Percentiles rank a stretch among this genome's conserved stretches.
Evolutionary conservation across 2,113 vertebrate genomes (phyloP).

Genomic region (Toxotes jaculatrix): DNA sequence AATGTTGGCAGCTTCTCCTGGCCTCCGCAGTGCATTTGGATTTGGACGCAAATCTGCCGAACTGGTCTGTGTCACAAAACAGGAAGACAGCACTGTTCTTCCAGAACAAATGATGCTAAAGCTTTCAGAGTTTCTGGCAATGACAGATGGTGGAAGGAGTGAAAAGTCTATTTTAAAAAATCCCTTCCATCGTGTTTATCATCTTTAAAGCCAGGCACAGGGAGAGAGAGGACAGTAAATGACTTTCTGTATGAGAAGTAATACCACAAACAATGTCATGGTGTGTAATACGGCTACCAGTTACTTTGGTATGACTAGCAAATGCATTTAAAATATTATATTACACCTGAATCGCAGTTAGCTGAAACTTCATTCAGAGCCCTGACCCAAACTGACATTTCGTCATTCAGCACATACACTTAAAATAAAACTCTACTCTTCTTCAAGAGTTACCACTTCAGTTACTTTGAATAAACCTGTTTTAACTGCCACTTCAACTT

Average conservation of each 20-base stretch:
- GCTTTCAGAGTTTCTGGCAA: conserved; percentile 26
- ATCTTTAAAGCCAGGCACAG: neutral
- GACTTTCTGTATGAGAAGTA: conserved; percentile 9
- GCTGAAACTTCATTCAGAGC: neutral
- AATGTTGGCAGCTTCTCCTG: conserved; percentile 28
- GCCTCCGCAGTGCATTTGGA: conserved; percentile 29
- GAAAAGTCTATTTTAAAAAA: conserved; percentile 36
- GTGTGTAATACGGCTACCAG: neutral
- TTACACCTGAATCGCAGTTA: neutral
- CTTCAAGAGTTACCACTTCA: neutral
- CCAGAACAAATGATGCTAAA: conserved; percentile 44
- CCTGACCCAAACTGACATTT: no score
- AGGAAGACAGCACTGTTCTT: conserved; percentile 19
- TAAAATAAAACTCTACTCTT: neutral
- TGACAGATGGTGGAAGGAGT: conserved; percentile 45
- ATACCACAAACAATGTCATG: neutral
- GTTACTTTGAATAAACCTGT: neutral
- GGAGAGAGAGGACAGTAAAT: neutral
- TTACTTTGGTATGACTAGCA: neutral
- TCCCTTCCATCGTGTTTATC: conserved; percentile 40
- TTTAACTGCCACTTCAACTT: neutral
- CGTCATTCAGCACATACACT: neutral
- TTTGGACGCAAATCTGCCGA: conserved; percentile 24
- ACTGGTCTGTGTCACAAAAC: conserved; percentile 36
- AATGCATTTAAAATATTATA: neutral